A percentile compares a stretch with the other conserved stretches of the same genome.
These are phyloP conservation scores for Cryptus armator DNA, from an alignment of 2,888 invertebrate species.

Conservation along the genomic window DNA sequence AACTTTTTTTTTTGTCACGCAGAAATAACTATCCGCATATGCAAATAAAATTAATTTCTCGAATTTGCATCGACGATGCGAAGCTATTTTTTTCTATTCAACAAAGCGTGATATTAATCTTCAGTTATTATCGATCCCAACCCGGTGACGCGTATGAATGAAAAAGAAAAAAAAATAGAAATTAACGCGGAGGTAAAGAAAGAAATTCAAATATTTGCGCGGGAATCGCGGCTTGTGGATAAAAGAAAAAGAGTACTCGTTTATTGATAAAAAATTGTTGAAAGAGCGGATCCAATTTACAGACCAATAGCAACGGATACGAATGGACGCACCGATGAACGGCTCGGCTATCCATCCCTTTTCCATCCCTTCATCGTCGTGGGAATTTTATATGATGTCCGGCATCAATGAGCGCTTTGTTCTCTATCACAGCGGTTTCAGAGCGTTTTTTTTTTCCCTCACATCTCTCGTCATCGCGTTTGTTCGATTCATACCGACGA, in stretches of 20 bases:
- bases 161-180: neutral
- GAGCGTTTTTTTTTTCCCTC: neutral
- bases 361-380: slow-evolving; percentile 9
- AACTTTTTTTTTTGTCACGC: neutral
- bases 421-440: slow-evolving; percentile 26
- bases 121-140: neutral
- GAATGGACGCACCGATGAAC: slow-evolving; percentile 18
- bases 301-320: neutral
- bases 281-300: slow-evolving; percentile 36
- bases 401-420: slow-evolving; percentile 40
- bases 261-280: neutral
- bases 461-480: neutral
- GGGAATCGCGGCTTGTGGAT: neutral
- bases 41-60: no score
- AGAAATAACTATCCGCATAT: no score
- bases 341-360: slow-evolving; percentile 12
- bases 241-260: neutral
- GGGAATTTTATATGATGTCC: slow-evolving; percentile 36
- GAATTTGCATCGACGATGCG: neutral
- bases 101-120: neutral
- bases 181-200: neutral
- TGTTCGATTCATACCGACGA: neutral
- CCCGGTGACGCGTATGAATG: neutral
- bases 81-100: neutral
- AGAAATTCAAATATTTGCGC: neutral